Conservation (phyloP, 2,113 vertebrate genomes). For the Harpagus bidentatus region DNA sequence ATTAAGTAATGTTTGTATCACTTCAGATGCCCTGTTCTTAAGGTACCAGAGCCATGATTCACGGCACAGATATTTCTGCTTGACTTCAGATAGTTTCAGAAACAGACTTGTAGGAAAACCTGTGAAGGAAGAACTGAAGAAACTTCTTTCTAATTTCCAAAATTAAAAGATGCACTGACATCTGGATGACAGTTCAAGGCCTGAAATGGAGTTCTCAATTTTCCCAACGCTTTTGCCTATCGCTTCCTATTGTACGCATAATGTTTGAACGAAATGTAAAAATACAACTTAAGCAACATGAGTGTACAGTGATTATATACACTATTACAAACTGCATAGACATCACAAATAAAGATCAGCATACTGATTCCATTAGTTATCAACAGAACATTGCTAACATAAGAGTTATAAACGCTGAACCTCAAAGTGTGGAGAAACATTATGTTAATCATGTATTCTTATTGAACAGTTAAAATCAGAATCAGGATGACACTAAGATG, state of each 20-base stretch:
- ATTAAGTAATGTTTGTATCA: neutral
- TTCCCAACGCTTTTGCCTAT: neutral
- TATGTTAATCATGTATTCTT: neutral
- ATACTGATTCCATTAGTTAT: neutral
- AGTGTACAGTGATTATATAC: neutral
- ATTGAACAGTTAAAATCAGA: neutral
- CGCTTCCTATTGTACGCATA: rapidly evolving
- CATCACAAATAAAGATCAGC: neutral
- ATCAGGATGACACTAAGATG: neutral
- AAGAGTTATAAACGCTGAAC: neutral
- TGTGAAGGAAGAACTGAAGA: neutral
- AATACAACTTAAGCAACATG: neutral
- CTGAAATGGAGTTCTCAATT: neutral
- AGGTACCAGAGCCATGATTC: neutral
- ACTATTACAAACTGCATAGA: neutral
- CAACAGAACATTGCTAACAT: neutral
- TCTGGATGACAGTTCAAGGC: neutral
- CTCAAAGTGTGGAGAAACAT: neutral
- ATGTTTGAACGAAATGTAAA: neutral
- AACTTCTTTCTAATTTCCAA: neutral
- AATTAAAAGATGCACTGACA: neutral
- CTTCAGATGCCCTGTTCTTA: neutral
- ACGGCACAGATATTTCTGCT: neutral
- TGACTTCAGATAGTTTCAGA: neutral
- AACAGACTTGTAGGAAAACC: rapidly evolving